A percentile compares a stretch with the other conserved stretches of the same genome.
Evolutionary conservation across 64 coral and sea anemone genomes (phyloP).

Genomic region (Dendrophyllia cribrosa): DNA sequence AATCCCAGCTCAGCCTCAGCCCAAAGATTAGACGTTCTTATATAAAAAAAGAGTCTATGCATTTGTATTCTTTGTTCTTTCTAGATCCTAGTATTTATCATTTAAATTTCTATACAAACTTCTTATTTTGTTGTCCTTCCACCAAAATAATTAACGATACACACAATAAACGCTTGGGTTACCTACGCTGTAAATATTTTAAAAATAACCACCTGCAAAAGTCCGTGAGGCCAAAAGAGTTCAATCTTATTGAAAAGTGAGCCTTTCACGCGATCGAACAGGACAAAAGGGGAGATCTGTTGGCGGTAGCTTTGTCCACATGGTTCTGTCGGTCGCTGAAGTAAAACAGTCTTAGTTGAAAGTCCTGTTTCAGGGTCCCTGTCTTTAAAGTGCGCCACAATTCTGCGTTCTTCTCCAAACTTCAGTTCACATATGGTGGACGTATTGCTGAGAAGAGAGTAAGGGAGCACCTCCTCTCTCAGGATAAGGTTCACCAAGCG

Average conservation of each 20-base stretch:
- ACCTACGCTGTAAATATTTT: no score
- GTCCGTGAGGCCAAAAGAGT: slow-evolving; percentile 22
- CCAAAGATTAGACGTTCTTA: no score
- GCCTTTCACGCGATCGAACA: neutral
- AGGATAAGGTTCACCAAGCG: slow-evolving; percentile 41
- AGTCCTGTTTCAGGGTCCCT: slow-evolving; percentile 27
- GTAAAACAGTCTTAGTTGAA: neutral
- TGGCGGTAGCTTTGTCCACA: neutral
- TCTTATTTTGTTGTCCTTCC: no score
- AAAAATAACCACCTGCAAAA: neutral
- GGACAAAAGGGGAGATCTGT: slow-evolving; percentile 11
- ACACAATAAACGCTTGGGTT: no score
- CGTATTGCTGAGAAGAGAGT: neutral
- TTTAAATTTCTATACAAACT: no score
- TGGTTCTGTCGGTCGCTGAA: neutral
- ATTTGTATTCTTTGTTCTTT: no score
- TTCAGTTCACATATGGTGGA: slow-evolving; percentile 36
- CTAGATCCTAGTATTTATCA: no score
- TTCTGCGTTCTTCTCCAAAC: neutral
- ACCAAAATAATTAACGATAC: no score
- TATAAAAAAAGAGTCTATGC: no score
- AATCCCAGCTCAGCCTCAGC: no score
- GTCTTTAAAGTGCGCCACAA: slow-evolving; percentile 12
- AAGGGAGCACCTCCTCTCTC: slow-evolving; percentile 21
- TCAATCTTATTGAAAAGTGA: slow-evolving; percentile 18